Evolutionary conservation across 2,888 invertebrate genomes (phyloP).

Genomic region (Megaustenia siamemsis): DNA sequence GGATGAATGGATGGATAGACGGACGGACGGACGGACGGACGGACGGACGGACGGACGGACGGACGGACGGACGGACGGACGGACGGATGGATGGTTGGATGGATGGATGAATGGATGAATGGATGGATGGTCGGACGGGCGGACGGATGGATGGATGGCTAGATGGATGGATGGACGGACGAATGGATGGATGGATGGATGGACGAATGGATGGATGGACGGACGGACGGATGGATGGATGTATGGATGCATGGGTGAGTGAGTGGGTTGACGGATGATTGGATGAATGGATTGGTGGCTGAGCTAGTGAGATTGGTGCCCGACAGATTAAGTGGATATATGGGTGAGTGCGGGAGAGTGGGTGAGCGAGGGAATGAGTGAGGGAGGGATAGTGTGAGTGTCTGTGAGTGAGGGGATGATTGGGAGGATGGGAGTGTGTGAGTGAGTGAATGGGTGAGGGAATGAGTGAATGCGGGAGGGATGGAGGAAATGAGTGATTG

Average conservation of each 20-base stretch:
- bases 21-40: background rate
- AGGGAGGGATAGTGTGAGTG: background rate
- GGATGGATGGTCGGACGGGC: too few relatives aligned
- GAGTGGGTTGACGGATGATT: background rate
- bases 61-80: background rate
- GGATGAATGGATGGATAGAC: background rate
- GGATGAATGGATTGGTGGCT: background rate
- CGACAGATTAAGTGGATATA: background rate
- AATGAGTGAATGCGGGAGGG: background rate
- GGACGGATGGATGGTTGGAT: background rate
- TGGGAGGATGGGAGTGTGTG: background rate
- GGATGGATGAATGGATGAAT: background rate
- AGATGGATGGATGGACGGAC: background rate
- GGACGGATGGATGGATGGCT: too few relatives aligned
- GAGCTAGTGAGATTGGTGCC: background rate
- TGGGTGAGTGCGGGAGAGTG: background rate
- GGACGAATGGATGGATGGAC: constrained; percentile 1
- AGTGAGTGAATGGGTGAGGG: background rate
- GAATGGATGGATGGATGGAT: constrained; percentile 12
- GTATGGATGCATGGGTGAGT: background rate
- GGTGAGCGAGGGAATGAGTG: background rate
- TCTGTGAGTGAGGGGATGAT: background rate
- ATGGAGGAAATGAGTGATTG: background rate
- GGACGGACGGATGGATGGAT: background rate
- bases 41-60: background rate